These are phyloP conservation scores for Helostoma temminkii DNA, from an alignment of 2,797 vertebrate species.

Conservation along the genomic window DNA sequence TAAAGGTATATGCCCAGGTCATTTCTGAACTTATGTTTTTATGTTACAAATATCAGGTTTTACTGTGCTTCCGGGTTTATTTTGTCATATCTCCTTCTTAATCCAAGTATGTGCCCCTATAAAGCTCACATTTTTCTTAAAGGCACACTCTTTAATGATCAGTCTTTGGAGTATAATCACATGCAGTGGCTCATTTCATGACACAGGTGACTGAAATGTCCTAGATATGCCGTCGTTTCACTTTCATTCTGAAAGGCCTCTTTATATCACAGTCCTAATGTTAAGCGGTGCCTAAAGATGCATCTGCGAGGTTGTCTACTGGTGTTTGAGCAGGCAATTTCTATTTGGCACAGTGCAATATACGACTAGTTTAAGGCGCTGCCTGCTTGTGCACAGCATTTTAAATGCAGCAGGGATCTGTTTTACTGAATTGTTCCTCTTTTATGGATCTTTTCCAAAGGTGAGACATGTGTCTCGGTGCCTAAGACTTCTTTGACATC, in stretches of 20 bases:
- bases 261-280: too few relatives aligned
- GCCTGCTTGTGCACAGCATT: too few relatives aligned
- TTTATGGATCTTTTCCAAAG: too few relatives aligned
- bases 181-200: too few relatives aligned
- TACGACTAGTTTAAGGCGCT: not conserved
- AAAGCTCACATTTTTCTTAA: not conserved
- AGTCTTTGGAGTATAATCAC: not conserved
- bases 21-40: not conserved
- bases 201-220: too few relatives aligned
- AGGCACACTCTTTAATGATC: too few relatives aligned
- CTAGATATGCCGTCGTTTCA: not conserved
- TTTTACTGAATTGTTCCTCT: too few relatives aligned
- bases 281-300: not conserved
- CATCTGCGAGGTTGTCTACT: not conserved
- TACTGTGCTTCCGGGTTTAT: too few relatives aligned
- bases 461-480: not conserved
- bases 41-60: too few relatives aligned
- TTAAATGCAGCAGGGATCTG: not conserved
- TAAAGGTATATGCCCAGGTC: not conserved
- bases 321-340: not conserved
- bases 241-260: too few relatives aligned
- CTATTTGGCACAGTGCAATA: not conserved
- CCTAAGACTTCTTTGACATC: not conserved
- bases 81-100: too few relatives aligned
- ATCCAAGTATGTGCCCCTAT: not conserved